phyloP scores from a whole-genome alignment of 2,888 invertebrate genomes.

The Pandemis cinnamomeana region DNA sequence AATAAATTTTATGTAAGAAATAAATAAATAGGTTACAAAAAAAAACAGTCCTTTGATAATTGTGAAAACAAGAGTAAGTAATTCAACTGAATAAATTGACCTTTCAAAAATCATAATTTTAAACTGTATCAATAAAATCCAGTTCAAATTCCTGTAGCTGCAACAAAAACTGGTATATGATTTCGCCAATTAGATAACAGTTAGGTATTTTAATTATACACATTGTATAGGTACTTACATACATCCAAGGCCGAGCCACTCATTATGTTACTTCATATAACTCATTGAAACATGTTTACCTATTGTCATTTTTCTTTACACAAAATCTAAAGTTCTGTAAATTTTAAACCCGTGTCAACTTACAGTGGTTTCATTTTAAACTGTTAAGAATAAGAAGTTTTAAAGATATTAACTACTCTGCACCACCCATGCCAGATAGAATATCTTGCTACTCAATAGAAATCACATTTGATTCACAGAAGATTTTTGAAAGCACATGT shows the following conservation, averaged over 20 bases:
- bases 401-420: too few relatives aligned
- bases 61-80: not conserved
- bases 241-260: conserved; percentile 3
- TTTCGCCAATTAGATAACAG: not conserved
- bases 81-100: not conserved
- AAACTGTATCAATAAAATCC: not conserved
- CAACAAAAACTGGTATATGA: not conserved
- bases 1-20: too few relatives aligned
- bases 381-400: too few relatives aligned
- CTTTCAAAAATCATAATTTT: not conserved
- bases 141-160: not conserved
- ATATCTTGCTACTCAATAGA: too few relatives aligned
- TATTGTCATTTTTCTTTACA: not conserved
- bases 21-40: too few relatives aligned
- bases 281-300: conserved; percentile 5
- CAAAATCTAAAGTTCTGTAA: not conserved
- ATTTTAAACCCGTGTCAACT: not conserved
- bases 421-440: too few relatives aligned
- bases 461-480: too few relatives aligned
- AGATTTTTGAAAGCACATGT: too few relatives aligned
- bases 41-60: too few relatives aligned
- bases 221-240: conserved; percentile 1
- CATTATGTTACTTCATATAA: conserved; percentile 9
- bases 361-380: not conserved
- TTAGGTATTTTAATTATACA: not conserved